phyloP scores from a whole-genome alignment of 2,888 invertebrate genomes.

The Brachypalpus laphriformis region DNA sequence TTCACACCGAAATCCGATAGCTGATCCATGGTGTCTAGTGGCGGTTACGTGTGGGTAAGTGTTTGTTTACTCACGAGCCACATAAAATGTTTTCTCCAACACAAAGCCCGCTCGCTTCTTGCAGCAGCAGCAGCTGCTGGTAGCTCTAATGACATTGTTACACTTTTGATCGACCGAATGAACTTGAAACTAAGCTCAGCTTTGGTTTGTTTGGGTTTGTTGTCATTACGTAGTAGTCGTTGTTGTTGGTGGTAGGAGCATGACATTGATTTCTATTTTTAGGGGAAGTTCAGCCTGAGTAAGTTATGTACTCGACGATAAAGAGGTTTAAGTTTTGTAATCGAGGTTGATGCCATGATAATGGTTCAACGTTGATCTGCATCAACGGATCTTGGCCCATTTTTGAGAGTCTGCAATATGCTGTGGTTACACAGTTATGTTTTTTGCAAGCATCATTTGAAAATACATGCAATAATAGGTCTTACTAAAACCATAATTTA shows the following conservation, averaged over 20 bases:
- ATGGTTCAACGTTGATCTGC: neutral
- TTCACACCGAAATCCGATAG: conserved; percentile 5
- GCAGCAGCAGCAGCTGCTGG: neutral
- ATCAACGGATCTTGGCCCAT: neutral
- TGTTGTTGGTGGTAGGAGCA: neutral
- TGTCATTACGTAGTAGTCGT: neutral
- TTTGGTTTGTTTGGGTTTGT: neutral
- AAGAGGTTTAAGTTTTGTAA: neutral
- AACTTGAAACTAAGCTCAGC: conserved; percentile 49
- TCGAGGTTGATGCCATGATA: neutral
- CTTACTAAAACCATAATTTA: too few relatives aligned
- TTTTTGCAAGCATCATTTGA: neutral
- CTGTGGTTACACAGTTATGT: neutral
- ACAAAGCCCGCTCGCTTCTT: neutral
- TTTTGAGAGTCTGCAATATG: neutral
- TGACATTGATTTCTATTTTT: conserved; percentile 17
- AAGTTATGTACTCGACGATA: neutral
- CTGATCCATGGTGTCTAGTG: conserved; percentile 43
- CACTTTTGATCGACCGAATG: conserved; percentile 37
- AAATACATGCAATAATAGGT: neutral
- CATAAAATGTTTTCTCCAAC: neutral
- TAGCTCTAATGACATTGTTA: conserved; percentile 21
- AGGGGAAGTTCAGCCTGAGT: neutral
- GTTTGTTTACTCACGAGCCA: neutral
- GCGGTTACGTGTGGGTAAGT: conserved; percentile 11